Evolutionary conservation across 2,888 invertebrate species (phyloP), one percentile per base, ranked within the genome.

Genomic region (Andrena fulva): DNA sequence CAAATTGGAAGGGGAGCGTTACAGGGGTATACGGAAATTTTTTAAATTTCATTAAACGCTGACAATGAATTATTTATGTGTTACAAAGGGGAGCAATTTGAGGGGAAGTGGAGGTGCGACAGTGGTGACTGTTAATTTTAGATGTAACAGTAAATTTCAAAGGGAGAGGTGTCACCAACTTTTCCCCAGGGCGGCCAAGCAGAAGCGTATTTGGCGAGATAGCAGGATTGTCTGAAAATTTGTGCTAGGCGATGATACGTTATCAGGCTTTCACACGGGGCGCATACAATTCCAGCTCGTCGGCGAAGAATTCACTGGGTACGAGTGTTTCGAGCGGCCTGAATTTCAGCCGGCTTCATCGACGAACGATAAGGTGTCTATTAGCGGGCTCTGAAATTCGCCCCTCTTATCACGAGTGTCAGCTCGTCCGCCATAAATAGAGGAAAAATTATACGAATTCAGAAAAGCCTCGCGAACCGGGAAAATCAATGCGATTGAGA

Each of bases 231-330:
- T 59, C 10, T 56, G 71, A 42, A 73, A 74, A 81, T 81, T 64
- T 35, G 52, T 50, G 84, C 56, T 80, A 67, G 67, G 54, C 60
- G 87, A 42, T 42, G 42, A 80, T 67, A 60, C 27, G 80, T 77
- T 85, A 85, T 84, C 85, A 50, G 24, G 12, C 59, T 54, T 54
- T 50, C 59, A 27, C 67, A 69, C 50, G 63, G 12, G 16, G 20
- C 24, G 42, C 42, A 63, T 52, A 48, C 70, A 63, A 60, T 42
- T 66, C 56, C 56, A 29, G 67, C 62, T 20, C 72, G 56, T 35
- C 31, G 42, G 29, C 60, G 54, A 69, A 54, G 84, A 76, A 83
- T 67, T 56, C 68, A 33, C 8, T 29, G 69, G 71, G 12, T 27
- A 27, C 35, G 56, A 70, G 42, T 66, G 62, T 35, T 63, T 35